These are phyloP conservation scores for Paramormyrops kingsleyae DNA, from an alignment of 2,113 vertebrate species.

Conservation along the genomic window DNA sequence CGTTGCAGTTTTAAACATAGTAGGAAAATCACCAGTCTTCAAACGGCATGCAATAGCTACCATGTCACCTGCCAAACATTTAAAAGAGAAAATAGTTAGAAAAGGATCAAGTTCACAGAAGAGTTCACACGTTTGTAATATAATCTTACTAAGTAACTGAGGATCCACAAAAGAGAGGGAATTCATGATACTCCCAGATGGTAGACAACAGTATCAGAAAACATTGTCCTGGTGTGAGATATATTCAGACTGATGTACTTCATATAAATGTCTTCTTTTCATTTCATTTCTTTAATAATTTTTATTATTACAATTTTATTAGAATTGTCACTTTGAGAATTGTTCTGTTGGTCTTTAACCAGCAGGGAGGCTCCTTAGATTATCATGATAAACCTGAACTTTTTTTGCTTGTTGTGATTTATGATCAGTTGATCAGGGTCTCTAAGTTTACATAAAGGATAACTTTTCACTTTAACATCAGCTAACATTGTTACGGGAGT, in stretches of 20 bases:
- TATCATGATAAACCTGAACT: background rate
- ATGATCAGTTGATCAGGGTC: background rate
- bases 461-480: background rate
- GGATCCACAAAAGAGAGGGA: background rate
- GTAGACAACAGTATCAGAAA: background rate
- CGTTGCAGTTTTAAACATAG: background rate
- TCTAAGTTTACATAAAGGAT: background rate
- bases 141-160: background rate
- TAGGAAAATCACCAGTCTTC: background rate
- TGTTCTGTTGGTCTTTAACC: background rate
- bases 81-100: background rate
- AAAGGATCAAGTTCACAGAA: background rate
- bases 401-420: background rate
- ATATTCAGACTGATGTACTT: background rate
- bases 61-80: background rate
- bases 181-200: background rate
- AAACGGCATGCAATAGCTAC: background rate
- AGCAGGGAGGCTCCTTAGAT: background rate
- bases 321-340: background rate
- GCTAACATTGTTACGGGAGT: background rate
- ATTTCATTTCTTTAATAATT: background rate
- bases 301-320: too few species aligned
- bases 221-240: background rate
- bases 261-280: background rate
- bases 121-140: background rate